These are phyloP conservation scores for Acropora yongei DNA, from an alignment of 64 coral and sea anemone species.

Conservation along the genomic window DNA sequence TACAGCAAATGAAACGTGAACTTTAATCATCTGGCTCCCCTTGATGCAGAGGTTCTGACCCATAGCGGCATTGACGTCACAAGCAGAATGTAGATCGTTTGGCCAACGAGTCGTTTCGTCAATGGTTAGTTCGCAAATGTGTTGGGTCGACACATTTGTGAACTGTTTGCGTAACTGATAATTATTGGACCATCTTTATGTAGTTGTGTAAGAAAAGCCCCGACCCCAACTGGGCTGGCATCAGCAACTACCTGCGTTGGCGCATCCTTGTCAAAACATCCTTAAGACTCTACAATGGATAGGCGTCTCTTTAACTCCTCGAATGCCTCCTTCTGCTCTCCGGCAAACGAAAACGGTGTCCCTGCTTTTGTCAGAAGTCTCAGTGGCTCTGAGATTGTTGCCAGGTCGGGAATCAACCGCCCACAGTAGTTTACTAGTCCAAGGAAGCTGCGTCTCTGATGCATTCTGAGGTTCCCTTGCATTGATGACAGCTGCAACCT, in stretches of 20 bases:
- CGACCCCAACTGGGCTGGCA: conserved; percentile 28
- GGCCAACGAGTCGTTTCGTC: too few relatives aligned
- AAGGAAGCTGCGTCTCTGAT: conserved; percentile 32
- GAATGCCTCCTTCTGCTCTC: background rate
- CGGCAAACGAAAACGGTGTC: conserved; percentile 5
- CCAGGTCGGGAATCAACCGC: conserved; percentile 40
- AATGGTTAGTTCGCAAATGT: too few relatives aligned
- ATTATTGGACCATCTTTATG: background rate
- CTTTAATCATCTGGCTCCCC: too few relatives aligned
- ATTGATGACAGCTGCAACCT: conserved; percentile 1
- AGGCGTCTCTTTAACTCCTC: background rate
- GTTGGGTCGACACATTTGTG: too few relatives aligned
- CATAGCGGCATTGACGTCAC: too few relatives aligned
- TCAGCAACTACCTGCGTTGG: conserved; percentile 4
- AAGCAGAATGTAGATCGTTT: too few relatives aligned
- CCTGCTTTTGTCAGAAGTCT: conserved; percentile 15
- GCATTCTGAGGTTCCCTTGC: background rate
- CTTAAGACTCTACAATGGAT: background rate
- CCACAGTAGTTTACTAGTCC: conserved; percentile 41
- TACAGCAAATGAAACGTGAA: too few relatives aligned
- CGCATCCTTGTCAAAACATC: conserved; percentile 12
- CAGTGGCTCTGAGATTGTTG: conserved; percentile 13
- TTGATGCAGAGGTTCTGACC: too few relatives aligned
- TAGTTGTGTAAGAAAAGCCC: background rate
- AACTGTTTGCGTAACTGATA: background rate